phyloP scores from a whole-genome alignment of 2,888 invertebrate genomes.

The Syrphus vitripennis region DNA sequence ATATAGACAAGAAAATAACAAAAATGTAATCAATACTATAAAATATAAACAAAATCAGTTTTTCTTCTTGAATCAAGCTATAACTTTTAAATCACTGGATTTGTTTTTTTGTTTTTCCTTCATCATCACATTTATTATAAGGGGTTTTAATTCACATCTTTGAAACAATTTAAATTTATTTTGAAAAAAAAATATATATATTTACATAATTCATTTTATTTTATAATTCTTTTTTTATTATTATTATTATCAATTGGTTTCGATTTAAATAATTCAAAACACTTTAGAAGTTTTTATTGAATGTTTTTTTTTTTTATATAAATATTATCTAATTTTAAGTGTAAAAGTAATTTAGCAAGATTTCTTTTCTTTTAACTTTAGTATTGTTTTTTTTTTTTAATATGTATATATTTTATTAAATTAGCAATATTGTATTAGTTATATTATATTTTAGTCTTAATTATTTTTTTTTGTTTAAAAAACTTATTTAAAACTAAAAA shows the following conservation, averaged over 20 bases:
- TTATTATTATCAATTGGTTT: constrained; percentile 37
- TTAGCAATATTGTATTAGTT: constrained; percentile 45
- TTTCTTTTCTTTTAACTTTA: constrained; percentile 1
- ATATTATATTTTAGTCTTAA: constrained; percentile 34
- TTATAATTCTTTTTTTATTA: neutral
- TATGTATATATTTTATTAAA: no score
- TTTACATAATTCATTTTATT: constrained; percentile 44
- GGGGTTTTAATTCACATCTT: neutral
- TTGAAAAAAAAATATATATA: constrained; percentile 51
- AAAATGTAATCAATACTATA: neutral
- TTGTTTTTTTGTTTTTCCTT: neutral
- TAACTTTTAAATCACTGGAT: neutral
- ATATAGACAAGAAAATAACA: neutral
- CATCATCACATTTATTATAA: neutral
- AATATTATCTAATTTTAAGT: constrained; percentile 36
- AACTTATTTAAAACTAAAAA: constrained; percentile 1
- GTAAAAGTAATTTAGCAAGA: constrained; percentile 56
- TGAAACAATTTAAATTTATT: constrained; percentile 27
- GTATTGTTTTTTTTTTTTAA: neutral
- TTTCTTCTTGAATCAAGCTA: neutral
- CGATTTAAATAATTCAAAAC: constrained; percentile 39
- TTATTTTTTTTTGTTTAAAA: constrained; percentile 34
- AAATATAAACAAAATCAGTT: neutral
- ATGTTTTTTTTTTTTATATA: neutral
- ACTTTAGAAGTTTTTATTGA: constrained; percentile 45